A percentile compares a stretch with the other conserved stretches of the same genome.
These are phyloP conservation scores for Stigmatopora nigra DNA, from an alignment of 2,113 vertebrate species.

Conservation along the genomic window DNA sequence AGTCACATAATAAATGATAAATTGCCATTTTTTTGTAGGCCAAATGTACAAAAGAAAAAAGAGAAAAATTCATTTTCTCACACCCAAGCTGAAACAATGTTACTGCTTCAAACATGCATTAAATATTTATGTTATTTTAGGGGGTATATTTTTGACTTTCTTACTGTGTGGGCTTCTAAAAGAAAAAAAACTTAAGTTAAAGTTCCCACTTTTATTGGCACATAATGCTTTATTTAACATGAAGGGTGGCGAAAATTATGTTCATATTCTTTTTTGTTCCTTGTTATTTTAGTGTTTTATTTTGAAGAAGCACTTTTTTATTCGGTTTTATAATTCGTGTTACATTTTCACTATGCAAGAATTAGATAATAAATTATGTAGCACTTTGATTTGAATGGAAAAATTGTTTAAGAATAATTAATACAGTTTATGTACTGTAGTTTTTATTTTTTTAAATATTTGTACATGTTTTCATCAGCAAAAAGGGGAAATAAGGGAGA, in stretches of 20 bases:
- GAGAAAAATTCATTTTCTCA: neutral
- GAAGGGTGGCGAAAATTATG: neutral
- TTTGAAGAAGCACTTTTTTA: too few species aligned
- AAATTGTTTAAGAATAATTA: too few species aligned
- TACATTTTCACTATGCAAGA: too few species aligned
- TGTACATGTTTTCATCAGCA: too few species aligned
- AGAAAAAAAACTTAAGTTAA: neutral
- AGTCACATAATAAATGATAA: neutral
- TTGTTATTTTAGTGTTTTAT: too few species aligned
- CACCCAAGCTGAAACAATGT: neutral
- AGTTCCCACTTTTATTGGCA: too few species aligned
- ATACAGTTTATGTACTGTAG: too few species aligned
- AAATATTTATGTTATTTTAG: neutral
- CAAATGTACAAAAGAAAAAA: neutral
- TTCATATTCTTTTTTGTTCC: too few species aligned
- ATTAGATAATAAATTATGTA: too few species aligned
- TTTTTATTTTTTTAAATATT: too few species aligned
- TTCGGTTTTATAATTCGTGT: neutral
- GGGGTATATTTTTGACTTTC: neutral
- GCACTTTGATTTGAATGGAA: too few species aligned
- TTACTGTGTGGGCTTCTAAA: neutral
- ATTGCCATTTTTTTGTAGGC: neutral
- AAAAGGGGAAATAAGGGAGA: too few species aligned
- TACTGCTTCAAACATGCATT: neutral
- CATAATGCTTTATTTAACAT: neutral